Evolutionary conservation across 2,113 vertebrate species (phyloP).

Genomic region (Rhizomys pruinosus): DNA sequence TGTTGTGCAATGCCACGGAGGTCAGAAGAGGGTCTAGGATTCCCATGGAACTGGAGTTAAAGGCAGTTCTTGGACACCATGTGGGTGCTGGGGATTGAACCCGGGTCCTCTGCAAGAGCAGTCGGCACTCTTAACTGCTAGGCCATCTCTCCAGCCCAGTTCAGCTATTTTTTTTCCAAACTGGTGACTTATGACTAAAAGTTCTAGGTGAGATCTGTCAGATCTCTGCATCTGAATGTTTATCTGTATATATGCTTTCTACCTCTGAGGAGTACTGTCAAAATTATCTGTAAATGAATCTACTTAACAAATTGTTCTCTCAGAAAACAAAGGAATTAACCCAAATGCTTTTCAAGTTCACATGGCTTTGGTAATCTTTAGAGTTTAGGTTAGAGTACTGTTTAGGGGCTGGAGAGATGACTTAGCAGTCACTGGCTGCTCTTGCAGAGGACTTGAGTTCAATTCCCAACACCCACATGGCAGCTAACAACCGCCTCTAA

Average conservation of each 20-base stretch:
- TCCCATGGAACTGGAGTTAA: too few species aligned
- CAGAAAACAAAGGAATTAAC: slow-evolving; percentile 31
- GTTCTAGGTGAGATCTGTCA: neutral
- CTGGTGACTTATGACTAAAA: neutral
- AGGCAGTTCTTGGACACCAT: too few species aligned
- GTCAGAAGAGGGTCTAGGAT: too few species aligned
- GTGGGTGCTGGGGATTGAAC: too few species aligned
- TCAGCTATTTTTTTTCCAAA: neutral
- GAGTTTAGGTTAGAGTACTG: neutral
- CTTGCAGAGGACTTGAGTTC: too few species aligned
- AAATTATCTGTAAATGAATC: slow-evolving; percentile 36
- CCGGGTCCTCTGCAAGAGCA: too few species aligned
- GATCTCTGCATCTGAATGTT: neutral
- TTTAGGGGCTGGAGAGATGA: neutral
- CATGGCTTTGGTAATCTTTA: neutral
- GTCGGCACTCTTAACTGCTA: too few species aligned
- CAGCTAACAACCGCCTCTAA: too few species aligned
- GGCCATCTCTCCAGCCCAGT: neutral
- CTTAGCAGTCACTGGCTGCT: too few species aligned
- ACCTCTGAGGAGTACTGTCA: neutral
- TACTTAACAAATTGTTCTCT: slow-evolving; percentile 29
- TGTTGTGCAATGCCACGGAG: too few species aligned
- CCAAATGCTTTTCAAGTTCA: slow-evolving; percentile 5
- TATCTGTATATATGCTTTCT: neutral
- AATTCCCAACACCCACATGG: too few species aligned